A percentile compares a stretch with the other conserved stretches of the same genome.
Conservation (phyloP, 1,140 invertebrate species). For the Drosophila sproati region DNA sequence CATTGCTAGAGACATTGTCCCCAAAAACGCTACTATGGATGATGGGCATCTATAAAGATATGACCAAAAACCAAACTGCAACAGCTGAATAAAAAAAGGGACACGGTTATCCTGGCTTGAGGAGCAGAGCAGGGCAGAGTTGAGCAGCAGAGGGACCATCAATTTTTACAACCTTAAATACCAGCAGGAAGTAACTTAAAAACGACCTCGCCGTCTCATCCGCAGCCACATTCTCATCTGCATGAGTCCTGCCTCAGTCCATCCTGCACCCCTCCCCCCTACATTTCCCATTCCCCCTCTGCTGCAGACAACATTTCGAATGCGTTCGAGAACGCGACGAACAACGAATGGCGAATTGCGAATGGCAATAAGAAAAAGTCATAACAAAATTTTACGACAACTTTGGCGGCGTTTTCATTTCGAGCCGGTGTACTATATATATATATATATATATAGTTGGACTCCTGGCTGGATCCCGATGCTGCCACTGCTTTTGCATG, state of each 20-base stretch:
- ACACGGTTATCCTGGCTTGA: background rate
- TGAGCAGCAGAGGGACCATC: slow-evolving; percentile 48
- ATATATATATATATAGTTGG: slow-evolving; percentile 21
- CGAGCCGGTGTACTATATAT: slow-evolving; percentile 27
- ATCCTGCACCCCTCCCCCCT: too few relatives aligned
- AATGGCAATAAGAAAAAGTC: slow-evolving; percentile 80
- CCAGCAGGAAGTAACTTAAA: slow-evolving; percentile 76
- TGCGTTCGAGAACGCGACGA: slow-evolving; percentile 49
- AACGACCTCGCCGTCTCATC: slow-evolving; percentile 16
- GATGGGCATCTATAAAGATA: slow-evolving; percentile 16
- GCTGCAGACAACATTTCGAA: slow-evolving; percentile 59
- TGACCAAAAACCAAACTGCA: slow-evolving; percentile 18
- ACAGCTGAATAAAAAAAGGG: slow-evolving; percentile 5
- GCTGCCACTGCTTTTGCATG: background rate
- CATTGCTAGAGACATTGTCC: background rate
- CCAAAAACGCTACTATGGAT: slow-evolving; percentile 3
- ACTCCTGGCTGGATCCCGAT: background rate
- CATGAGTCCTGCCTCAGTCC: slow-evolving; percentile 4
- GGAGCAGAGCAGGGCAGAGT: background rate
- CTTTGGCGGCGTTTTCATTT: slow-evolving; percentile 76
- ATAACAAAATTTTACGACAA: slow-evolving; percentile 83
- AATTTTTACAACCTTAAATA: slow-evolving; percentile 82
- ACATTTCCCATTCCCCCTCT: background rate
- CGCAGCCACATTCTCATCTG: slow-evolving; percentile 10
- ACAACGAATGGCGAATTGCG: slow-evolving; percentile 30